A percentile compares a stretch with the other conserved stretches of the same genome.
Evolutionary conservation across 1,140 invertebrate genomes (phyloP).

Genomic region (Aplysia californica): DNA sequence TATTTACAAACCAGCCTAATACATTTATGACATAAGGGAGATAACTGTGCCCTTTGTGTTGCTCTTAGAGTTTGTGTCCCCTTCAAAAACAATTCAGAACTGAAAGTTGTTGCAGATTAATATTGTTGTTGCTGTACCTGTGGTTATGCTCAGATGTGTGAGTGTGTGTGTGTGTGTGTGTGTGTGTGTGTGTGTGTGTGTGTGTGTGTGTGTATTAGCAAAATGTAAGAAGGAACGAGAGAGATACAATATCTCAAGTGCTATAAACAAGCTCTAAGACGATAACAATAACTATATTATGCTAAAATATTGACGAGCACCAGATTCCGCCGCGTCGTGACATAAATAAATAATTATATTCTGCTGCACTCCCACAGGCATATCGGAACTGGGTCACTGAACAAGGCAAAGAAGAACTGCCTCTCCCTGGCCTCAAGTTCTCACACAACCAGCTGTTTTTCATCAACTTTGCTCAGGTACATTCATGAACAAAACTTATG

Average conservation of each 20-base stretch:
- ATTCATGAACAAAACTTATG: not conserved
- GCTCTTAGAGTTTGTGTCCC: not conserved
- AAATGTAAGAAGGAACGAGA: too few species aligned
- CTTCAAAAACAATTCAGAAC: not conserved
- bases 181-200: not conserved
- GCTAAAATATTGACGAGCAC: not conserved
- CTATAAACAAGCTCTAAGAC: not conserved
- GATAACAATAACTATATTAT: not conserved
- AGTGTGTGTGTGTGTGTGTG: not conserved
- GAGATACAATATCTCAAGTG: not conserved
- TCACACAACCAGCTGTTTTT: slow-evolving; percentile 86
- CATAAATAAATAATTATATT: not conserved
- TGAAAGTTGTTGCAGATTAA: too few species aligned
- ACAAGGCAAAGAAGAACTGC: slow-evolving; percentile 48
- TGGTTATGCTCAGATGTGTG: not conserved
- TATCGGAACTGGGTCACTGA: slow-evolving; percentile 44
- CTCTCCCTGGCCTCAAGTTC: slow-evolving; percentile 70
- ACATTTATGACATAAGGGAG: not conserved
- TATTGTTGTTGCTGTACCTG: not conserved
- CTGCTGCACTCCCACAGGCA: slow-evolving; percentile 31
- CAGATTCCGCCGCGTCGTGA: not conserved
- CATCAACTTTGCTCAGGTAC: slow-evolving; percentile 50
- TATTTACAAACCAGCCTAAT: not conserved
- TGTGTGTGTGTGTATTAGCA: not conserved
- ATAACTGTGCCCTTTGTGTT: not conserved